Conservation (phyloP, 2,113 vertebrate genomes). For the Tychaedon coryphoeus region DNA sequence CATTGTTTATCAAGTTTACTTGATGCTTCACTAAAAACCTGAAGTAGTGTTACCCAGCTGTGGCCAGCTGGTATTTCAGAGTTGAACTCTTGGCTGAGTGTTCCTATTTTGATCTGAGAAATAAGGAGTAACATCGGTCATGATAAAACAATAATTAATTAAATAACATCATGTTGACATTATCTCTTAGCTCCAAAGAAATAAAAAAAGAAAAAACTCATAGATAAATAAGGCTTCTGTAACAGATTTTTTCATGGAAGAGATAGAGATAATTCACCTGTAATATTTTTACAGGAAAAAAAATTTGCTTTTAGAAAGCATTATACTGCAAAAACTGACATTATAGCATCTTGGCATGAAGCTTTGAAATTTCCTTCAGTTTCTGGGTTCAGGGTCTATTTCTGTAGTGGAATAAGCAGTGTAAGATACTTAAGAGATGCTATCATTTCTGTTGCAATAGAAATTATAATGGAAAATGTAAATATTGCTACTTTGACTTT, state of each 20-base stretch:
- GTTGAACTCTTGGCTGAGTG: not conserved
- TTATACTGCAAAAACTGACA: not conserved
- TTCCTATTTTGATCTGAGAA: not conserved
- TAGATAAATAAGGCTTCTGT: not conserved
- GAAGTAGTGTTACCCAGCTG: not conserved
- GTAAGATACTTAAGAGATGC: not conserved
- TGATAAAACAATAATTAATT: not conserved
- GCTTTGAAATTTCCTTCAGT: not conserved
- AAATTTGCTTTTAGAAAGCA: not conserved
- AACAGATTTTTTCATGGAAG: not conserved
- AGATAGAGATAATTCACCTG: not conserved
- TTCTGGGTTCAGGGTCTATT: not conserved
- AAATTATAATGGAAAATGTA: not conserved
- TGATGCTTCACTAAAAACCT: not conserved
- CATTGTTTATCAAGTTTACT: not conserved
- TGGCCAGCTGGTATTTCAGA: not conserved
- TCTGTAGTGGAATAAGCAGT: not conserved
- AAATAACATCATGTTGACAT: not conserved
- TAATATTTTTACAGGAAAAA: not conserved
- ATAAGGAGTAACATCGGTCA: not conserved
- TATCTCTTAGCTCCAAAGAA: not conserved
- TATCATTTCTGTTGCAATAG: not conserved
- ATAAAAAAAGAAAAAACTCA: not conserved
- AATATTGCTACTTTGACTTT: not conserved
- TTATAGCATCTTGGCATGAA: not conserved